Percentiles rank a stretch among this genome's conserved stretches.
phyloP scores from a whole-genome alignment of 2,888 invertebrate genomes.

The Metallyticus violacea region DNA sequence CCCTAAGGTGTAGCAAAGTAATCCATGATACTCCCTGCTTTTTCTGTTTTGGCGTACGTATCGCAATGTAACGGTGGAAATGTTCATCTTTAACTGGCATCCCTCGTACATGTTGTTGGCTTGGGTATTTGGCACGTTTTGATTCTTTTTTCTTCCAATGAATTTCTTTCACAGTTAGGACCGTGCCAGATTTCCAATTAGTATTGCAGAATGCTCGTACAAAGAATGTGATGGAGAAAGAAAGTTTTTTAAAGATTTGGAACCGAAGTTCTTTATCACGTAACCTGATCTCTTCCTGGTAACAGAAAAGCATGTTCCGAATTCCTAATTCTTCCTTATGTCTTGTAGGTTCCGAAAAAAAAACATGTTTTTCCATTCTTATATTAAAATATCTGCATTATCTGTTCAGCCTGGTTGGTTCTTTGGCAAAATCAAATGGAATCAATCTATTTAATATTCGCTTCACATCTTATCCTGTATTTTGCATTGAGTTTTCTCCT shows the following conservation, averaged over 20 bases:
- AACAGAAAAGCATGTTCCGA: neutral
- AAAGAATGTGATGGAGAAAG: neutral
- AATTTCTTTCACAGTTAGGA: neutral
- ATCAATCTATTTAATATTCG: too few species aligned
- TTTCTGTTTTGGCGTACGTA: too few species aligned
- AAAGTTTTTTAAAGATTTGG: neutral
- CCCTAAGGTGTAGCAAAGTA: too few species aligned
- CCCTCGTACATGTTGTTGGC: neutral
- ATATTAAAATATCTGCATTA: too few species aligned
- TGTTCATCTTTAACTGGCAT: neutral
- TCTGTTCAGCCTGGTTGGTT: too few species aligned
- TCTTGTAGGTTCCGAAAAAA: too few species aligned
- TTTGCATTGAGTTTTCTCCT: too few species aligned
- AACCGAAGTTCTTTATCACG: neutral
- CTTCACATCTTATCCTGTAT: too few species aligned
- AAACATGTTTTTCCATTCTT: too few species aligned
- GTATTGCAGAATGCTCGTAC: neutral
- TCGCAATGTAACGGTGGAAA: neutral
- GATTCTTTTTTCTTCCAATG: neutral
- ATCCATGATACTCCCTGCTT: too few species aligned
- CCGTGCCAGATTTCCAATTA: neutral
- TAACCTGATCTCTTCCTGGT: neutral
- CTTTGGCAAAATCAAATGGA: too few species aligned
- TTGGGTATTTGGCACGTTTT: neutral
- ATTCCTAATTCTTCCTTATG: neutral